Conservation (phyloP, 2,888 invertebrate genomes). For the Panopea generosa region DNA sequence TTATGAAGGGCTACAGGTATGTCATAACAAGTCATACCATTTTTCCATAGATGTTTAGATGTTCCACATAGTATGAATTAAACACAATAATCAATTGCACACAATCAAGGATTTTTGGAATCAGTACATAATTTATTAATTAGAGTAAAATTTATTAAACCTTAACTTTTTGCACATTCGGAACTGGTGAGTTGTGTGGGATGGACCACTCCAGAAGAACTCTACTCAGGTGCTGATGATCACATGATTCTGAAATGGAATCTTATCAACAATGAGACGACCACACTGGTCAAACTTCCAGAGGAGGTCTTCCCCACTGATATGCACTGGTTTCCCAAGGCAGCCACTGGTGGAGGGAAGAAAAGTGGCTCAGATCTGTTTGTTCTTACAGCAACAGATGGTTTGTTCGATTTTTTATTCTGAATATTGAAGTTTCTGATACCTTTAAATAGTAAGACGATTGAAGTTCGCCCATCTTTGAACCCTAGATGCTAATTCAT, state of each 20-base stretch:
- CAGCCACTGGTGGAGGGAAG: conserved; percentile 82
- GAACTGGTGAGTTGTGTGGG: conserved; percentile 95
- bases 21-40: too few species aligned
- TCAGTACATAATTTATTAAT: too few species aligned
- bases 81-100: too few species aligned
- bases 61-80: too few species aligned
- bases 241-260: conserved; percentile 96
- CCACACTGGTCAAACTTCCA: conserved; percentile 91
- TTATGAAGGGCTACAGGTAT: too few species aligned
- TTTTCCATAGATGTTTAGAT: too few species aligned
- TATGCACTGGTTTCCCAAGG: conserved; percentile 94
- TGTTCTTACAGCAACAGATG: conserved; percentile 94
- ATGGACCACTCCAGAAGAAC: conserved; percentile 97
- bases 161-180: conserved; percentile 84
- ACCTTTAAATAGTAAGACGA: too few species aligned
- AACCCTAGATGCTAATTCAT: too few species aligned
- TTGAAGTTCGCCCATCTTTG: too few species aligned
- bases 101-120: too few species aligned
- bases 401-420: conserved; percentile 86
- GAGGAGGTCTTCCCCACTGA: conserved; percentile 95
- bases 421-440: too few species aligned
- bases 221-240: conserved; percentile 97
- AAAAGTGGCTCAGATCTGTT: conserved; percentile 90
- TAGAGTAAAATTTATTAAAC: too few species aligned
- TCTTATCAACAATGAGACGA: conserved; percentile 91